Evolutionary conservation across 2,113 vertebrate species (phyloP), one percentile per base, ranked within the genome.

Genomic region (Artemisiospiza belli): DNA sequence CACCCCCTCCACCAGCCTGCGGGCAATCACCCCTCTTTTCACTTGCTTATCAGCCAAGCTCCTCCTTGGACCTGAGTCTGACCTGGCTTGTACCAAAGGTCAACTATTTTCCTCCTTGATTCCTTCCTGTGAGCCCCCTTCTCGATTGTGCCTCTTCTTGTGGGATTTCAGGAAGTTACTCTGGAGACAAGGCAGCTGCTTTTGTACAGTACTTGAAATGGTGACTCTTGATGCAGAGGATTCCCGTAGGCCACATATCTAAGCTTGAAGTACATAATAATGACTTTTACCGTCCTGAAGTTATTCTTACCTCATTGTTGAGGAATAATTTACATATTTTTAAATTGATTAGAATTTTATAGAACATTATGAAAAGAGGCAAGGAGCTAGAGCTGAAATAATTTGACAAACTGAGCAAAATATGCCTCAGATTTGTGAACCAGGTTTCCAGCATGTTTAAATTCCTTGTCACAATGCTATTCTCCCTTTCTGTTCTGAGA

Each of bases 101-200:
- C 6, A 3, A 37, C 11, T 1, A 0, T 10, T 9, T 8, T 27
- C 2, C 7, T 24, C 8, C 23, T n/a, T 15, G 11, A n/a, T 31
- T 59, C 39, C 35, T 62, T 41, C 20, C 51, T 58, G 6, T 4
- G 30, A 80, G 5, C 6, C 2, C 11, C 4, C 6, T 44, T 57
- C 46, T 52, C 14, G 4, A 20, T 4, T 46, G 10, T 5, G 2
- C 3, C 43, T 55, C 57, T 67, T 78, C 51, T 67, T 64, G 22
- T 6, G 5, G 23, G 41, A 54, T 62, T 89, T 54, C 16, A 6
- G 52, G 15, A 70, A 11, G 18, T 74, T 28, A 30, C 5, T 58
- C 17, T 31, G 8, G 24, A 81, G 35, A 11, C 25, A 77, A 63
- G 28, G 20, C 25, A 52, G 30, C 12, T 75, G 39, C 37, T 82